Evolutionary conservation across 1,140 invertebrate genomes (phyloP), one percentile per base, ranked within the genome.

Genomic region (Coenobita brevimanus): DNA sequence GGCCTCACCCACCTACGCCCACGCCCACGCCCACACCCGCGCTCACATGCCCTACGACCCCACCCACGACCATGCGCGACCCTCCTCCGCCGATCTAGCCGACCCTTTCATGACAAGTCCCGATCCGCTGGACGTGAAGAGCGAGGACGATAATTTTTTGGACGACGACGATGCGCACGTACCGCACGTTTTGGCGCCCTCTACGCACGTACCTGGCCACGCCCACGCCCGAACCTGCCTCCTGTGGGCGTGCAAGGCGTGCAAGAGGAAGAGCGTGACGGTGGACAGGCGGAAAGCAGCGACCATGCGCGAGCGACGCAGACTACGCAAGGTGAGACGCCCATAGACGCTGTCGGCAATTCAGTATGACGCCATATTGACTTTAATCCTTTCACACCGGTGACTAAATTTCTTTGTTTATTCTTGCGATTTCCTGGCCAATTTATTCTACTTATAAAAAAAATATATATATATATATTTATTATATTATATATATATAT

Each of bases 201-300:
- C 79, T 6, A 81, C 75, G 10, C 90, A 91, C 73, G 82, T 62
- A 60, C 50, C 92, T 15, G 88, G 90, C 17, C 91, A 92, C 54
- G 69, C 85, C n/a, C 87, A 78, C 92, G 75, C 91, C 36, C 94
- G 97, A 71, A 94, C 96, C 79, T 99, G 98, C 92, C 94, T 99
- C 1, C 94, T 98, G 1, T 99, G 97, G 97, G 98, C 97, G 4
- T 99, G 98, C 93, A 98, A 99, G 92, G 97, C 97, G 0, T 99
- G 97, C 93, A 99, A 99, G 92, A 95, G 97, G 93, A 98, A 98
- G 93, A 97, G 96, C 3, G 97, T 98, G 24, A 96, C 97, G 3
- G 96, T 99, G 0, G 98, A 99, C 93, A 93, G 98, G 57, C 94
- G 98, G 91, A 99, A 99, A 94, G 98, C 98, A 4, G 98, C 98